Percentiles rank a stretch among this genome's conserved stretches.
These are phyloP conservation scores for Hylomyscus alleni DNA, from an alignment of 2,797 vertebrate species.

Conservation along the genomic window DNA sequence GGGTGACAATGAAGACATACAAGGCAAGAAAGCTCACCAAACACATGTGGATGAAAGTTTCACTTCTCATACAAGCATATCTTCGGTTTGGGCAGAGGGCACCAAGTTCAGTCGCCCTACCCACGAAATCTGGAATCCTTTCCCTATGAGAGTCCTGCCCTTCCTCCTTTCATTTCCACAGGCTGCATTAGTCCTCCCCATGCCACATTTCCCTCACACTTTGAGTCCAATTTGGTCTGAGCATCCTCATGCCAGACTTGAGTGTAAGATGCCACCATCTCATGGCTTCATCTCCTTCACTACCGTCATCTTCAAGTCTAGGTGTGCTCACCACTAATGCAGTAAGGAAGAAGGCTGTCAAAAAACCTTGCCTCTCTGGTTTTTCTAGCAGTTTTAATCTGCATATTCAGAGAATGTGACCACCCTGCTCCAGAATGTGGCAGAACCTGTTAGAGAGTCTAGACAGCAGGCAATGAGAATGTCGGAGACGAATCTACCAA, in stretches of 20 bases:
- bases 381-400: not conserved
- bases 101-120: not conserved
- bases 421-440: not conserved
- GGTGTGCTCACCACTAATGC: too few relatives aligned
- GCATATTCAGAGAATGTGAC: not conserved
- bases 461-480: not conserved
- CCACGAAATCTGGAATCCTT: not conserved
- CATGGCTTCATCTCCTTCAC: not conserved
- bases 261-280: not conserved
- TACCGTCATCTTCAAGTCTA: not conserved
- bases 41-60: not conserved
- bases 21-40: not conserved
- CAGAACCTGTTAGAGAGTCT: not conserved
- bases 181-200: too few relatives aligned
- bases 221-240: not conserved
- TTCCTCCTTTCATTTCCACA: not conserved
- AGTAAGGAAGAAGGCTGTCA: not conserved
- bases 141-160: not conserved
- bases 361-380: not conserved
- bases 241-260: not conserved
- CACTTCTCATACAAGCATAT: not conserved
- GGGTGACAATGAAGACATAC: conserved; percentile 16
- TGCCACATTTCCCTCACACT: not conserved
- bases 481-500: not conserved
- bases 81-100: not conserved